phyloP scores from a whole-genome alignment of 2,113 vertebrate species.

The Lota lota region DNA sequence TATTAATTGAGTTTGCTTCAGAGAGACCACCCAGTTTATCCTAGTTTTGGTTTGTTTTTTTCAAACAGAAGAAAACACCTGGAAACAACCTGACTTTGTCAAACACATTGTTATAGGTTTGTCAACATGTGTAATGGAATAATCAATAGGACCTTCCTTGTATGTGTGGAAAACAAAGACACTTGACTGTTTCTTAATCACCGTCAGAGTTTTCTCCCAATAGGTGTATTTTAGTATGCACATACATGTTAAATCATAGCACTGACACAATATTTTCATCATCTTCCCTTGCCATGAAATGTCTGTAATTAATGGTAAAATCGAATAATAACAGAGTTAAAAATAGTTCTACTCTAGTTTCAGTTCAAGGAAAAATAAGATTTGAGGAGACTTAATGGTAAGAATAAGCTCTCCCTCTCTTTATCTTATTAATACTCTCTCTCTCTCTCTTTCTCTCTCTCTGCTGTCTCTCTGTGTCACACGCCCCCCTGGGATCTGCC shows the following conservation, averaged over 20 bases:
- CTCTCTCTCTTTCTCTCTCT: constrained; percentile 7
- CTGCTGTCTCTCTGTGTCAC: background rate
- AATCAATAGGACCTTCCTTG: too few relatives aligned
- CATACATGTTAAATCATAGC: too few relatives aligned
- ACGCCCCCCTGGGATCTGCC: constrained; percentile 34
- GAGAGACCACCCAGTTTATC: constrained; percentile 13
- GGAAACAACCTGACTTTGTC: too few relatives aligned
- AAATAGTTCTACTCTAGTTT: constrained; percentile 29
- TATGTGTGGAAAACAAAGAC: too few relatives aligned
- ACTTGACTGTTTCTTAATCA: too few relatives aligned
- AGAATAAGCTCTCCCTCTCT: constrained; percentile 19
- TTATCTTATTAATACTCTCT: background rate
- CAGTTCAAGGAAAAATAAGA: constrained; percentile 18
- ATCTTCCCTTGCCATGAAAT: background rate
- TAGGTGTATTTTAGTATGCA: too few relatives aligned
- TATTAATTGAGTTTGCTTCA: constrained; percentile 41
- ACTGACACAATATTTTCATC: constrained; percentile 1
- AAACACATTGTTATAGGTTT: too few relatives aligned
- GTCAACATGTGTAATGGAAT: too few relatives aligned
- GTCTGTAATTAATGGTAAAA: background rate
- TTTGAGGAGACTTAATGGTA: constrained; percentile 32
- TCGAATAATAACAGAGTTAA: constrained; percentile 22
- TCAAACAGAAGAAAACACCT: too few relatives aligned
- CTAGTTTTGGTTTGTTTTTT: too few relatives aligned
- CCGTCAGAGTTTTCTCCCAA: too few relatives aligned